Evolutionary conservation across 37 sponge, comb jelly and placozoan species (phyloP), one percentile per base, ranked within the genome.

Genomic region (Lycopodina hypogea): DNA sequence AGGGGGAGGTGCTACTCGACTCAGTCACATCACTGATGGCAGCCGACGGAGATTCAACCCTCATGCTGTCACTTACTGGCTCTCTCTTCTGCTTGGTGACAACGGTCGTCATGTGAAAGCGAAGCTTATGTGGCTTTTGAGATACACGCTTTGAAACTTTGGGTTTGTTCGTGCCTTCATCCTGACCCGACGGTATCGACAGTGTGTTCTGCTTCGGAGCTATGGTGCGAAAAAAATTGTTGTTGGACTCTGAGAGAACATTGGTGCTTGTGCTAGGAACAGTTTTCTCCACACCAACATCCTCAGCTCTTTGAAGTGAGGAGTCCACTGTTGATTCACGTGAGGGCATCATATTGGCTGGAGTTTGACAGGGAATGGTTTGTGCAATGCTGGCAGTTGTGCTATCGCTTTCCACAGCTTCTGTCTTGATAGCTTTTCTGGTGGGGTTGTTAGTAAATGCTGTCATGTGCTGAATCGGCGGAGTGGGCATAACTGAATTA

Each of bases 71-170:
- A 0, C 23, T 57, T 0, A 41, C 57, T 0, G 78, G 26, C 19
- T 28, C 53, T 40, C 72, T 36, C 26, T 70, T 77, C 41, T 58
- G 74, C 42, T 52, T 63, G 35, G 69, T 84, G 7, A 84, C 78
- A 17, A 84, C 84, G 3, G 84, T 84, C 11, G 78, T 84, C 84
- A 84, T 84, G 48, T 84, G 84, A 41, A 84, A 84, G 35, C 78
- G 55, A 3, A 84, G 78, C 42, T 84, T 84, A 18, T 69, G 74
- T 14, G 59, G 77, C 39, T 81, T 81, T 2, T 29, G 64, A 1
- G 36, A 19, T 15, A 56, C 60, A 1, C 62, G 61, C 26, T 60
- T 76, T 17, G 29, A 45, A 53, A 53, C n/a, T 30, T 73, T 73
- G 6, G 23, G 7, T 32, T 30, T 73, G 56, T 28, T 42, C 36